Base-by-base conservation (phyloP, 2,888 invertebrate genomes). In the Psylliodes chrysocephalus region DNA sequence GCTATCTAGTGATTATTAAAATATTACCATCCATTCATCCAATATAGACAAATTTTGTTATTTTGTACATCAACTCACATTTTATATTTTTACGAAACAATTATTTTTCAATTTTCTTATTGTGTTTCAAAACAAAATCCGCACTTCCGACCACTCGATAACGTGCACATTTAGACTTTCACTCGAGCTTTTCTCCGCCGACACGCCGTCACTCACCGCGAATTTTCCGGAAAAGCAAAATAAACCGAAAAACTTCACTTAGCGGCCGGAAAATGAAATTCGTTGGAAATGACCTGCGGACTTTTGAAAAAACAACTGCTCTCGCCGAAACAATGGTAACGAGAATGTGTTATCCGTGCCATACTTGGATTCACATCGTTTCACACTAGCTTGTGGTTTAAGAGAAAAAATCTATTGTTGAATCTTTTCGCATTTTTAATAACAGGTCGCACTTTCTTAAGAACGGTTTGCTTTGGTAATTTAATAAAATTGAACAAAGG, bases 351-450 rank as follows among this genome's bases (percentile, higher is more conserved):
- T 64, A 53, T 63, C 63, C 71, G 70, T 71, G 71, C 69, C 72
- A 73, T 73, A 73, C 70, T 76, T 68, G 71, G 75, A 75, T 77
- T 73, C 75, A 73, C 73, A 73, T 72, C 73, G 75, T 66, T 77
- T 72, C 73, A 75, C 75, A 74, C 72, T 72, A 69, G 68, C 72
- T 69, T 68, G 72, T 63, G 71, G 74, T 74, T 56, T 63, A 47
- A 19, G 14, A 35, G 49, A 64, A 63, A 61, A 52, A 53, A 44
- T 47, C 60, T 59, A 68, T 68, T 66, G 66, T 66, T 66, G 22
- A 17, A 40, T 63, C 46, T 57, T 49, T 64, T 33, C 22, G 18
- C 30, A 53, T 51, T 57, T 59, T 47, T 57, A 57, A 62, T 55
- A 62, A 62, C 38, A 14, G 19, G 52, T 52, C 53, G 5, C n/a